phyloP scores from a whole-genome alignment of 35 echinoderm and acorn worm genomes.

The Apostichopus californicus region DNA sequence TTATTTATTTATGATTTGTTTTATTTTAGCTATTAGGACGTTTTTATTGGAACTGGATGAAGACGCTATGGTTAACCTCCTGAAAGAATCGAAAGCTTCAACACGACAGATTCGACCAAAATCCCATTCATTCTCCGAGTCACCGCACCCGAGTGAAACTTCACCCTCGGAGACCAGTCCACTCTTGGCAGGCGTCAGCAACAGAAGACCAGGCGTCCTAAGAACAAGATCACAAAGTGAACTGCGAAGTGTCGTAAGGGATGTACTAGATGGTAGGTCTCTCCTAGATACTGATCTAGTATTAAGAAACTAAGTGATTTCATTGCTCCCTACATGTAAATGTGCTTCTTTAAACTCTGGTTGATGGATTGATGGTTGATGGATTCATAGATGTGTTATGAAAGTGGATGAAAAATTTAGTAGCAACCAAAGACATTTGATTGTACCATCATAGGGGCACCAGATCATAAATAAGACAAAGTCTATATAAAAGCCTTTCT shows the following conservation, averaged over 20 bases:
- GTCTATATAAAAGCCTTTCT: too few relatives aligned
- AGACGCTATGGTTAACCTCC: conserved; percentile 73
- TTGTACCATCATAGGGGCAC: too few relatives aligned
- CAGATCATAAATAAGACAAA: too few relatives aligned
- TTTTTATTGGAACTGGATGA: conserved; percentile 83
- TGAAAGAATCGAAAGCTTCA: not conserved
- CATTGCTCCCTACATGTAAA: not conserved
- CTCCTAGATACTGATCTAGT: too few relatives aligned
- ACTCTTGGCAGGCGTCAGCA: not conserved
- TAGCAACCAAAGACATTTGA: too few relatives aligned
- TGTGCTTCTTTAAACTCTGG: too few relatives aligned
- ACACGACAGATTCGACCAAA: not conserved
- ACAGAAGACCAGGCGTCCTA: not conserved
- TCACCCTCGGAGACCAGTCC: conserved; percentile 13
- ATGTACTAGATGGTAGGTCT: conserved; percentile 36
- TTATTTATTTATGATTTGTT: too few relatives aligned
- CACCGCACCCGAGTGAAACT: not conserved
- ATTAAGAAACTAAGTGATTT: not conserved
- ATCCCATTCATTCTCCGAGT: conserved; percentile 21
- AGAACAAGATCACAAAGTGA: conserved; percentile 20
- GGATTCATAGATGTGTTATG: too few relatives aligned
- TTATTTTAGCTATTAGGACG: conserved; percentile 72
- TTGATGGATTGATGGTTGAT: too few relatives aligned
- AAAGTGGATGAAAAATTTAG: too few relatives aligned
- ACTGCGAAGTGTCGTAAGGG: conserved; percentile 12